Evolutionary conservation across 2,888 invertebrate genomes (phyloP).

Genomic region (Hydropsyche betteni): DNA sequence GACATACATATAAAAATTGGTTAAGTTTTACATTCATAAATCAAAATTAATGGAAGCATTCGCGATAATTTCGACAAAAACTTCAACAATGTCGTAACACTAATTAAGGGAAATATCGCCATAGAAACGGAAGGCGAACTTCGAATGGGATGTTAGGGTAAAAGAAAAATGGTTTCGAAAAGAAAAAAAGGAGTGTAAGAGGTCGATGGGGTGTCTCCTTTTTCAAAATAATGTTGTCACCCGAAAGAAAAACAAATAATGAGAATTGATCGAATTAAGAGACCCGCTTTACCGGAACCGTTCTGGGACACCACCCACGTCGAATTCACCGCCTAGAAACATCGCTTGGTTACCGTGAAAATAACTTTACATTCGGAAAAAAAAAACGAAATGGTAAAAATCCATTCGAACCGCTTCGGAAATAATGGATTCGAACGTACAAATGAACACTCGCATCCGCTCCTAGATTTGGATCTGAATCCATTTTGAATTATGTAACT

Average conservation of each 20-base stretch:
- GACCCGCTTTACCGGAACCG: constrained; percentile 37
- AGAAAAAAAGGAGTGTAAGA: constrained; percentile 35
- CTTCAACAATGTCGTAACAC: too few relatives aligned
- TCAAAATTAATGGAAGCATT: too few relatives aligned
- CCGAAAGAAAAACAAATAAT: constrained; percentile 50
- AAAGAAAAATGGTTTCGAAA: constrained; percentile 35
- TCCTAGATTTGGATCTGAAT: too few relatives aligned
- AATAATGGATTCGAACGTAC: too few relatives aligned
- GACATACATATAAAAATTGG: too few relatives aligned
- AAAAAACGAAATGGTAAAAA: constrained; percentile 12
- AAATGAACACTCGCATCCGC: not conserved
- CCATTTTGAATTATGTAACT: too few relatives aligned
- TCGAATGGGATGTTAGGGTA: constrained; percentile 33
- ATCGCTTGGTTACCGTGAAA: constrained; percentile 1
- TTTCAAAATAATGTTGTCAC: constrained; percentile 49
- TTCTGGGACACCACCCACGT: constrained; percentile 21
- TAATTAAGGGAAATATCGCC: too few relatives aligned
- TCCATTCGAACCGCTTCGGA: too few relatives aligned
- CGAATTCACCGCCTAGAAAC: not conserved
- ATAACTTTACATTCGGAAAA: not conserved
- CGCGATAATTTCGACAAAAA: too few relatives aligned
- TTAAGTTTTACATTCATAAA: too few relatives aligned
- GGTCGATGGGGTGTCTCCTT: not conserved
- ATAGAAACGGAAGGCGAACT: constrained; percentile 1
- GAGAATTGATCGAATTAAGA: constrained; percentile 51